These are phyloP conservation scores for Ditylenchus weischeri DNA, from an alignment of 2,888 invertebrate genomes.

Conservation along the genomic window DNA sequence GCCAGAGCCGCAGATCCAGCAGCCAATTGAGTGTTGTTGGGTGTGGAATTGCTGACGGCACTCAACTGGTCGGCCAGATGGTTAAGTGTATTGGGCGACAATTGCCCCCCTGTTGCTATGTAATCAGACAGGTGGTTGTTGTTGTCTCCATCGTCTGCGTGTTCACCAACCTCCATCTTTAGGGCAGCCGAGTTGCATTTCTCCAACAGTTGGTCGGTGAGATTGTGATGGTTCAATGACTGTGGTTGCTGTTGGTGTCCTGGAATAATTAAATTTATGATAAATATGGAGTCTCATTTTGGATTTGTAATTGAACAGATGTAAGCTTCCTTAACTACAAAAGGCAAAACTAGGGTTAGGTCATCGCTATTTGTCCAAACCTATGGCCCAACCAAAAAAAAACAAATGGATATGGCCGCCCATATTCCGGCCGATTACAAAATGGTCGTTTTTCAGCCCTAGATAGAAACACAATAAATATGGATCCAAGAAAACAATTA, in stretches of 20 bases:
- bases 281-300: too few species aligned
- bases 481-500: too few species aligned
- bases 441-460: too few species aligned
- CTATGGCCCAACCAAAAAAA: too few species aligned
- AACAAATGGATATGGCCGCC: too few species aligned
- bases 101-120: conserved; percentile 12
- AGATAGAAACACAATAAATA: too few species aligned
- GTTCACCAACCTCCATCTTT: conserved; percentile 9
- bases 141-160: not conserved
- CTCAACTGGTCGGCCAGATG: not conserved
- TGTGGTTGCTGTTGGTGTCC: conserved; percentile 17
- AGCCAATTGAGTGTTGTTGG: not conserved
- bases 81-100: not conserved
- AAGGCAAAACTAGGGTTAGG: too few species aligned
- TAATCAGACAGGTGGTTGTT: conserved; percentile 10
- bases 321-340: too few species aligned
- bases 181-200: conserved; percentile 28
- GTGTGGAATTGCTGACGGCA: conserved; percentile 1
- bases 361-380: too few species aligned
- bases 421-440: too few species aligned
- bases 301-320: too few species aligned
- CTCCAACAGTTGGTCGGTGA: conserved; percentile 29
- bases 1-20: conserved; percentile 11
- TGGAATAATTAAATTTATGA: not conserved
- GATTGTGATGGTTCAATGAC: not conserved